These are phyloP conservation scores for Agriotes lineatus DNA, from an alignment of 2,888 invertebrate species.

Conservation along the genomic window DNA sequence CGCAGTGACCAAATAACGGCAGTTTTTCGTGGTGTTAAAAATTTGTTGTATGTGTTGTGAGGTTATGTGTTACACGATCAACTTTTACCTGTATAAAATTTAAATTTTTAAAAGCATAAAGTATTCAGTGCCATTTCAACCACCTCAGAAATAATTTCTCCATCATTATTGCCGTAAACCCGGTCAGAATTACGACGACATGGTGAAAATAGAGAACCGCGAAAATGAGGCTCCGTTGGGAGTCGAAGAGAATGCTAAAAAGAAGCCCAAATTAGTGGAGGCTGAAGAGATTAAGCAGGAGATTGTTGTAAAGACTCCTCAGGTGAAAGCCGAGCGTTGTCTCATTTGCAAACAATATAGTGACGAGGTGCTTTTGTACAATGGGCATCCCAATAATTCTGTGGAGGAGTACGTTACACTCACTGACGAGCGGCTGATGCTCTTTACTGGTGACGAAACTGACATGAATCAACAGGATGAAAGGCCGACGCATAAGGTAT, in stretches of 20 bases:
- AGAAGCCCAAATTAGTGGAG: constrained; percentile 15
- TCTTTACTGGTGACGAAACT: constrained; percentile 77
- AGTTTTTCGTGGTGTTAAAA: no score
- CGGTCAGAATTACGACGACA: no score
- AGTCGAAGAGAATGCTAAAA: constrained; percentile 5
- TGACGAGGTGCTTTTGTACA: constrained; percentile 67
- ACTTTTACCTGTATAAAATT: no score
- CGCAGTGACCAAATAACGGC: no score
- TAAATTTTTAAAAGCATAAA: no score
- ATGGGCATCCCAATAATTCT: constrained; percentile 83
- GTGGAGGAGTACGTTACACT: constrained; percentile 83
- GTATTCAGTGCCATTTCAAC: no score
- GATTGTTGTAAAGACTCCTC: not conserved
- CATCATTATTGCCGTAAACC: no score
- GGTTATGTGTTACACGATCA: no score
- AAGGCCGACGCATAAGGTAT: constrained; percentile 72
- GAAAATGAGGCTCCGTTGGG: not conserved
- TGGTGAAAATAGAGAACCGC: not conserved
- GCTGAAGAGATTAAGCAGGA: constrained; percentile 2
- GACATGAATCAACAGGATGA: constrained; percentile 68
- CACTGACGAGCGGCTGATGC: constrained; percentile 78
- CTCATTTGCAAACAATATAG: constrained; percentile 59
- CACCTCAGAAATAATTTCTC: no score
- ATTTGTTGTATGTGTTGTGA: no score
- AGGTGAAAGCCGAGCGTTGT: constrained; percentile 53